phyloP scores from a whole-genome alignment of 2,888 invertebrate genomes.

The Cynaeus angustus region DNA sequence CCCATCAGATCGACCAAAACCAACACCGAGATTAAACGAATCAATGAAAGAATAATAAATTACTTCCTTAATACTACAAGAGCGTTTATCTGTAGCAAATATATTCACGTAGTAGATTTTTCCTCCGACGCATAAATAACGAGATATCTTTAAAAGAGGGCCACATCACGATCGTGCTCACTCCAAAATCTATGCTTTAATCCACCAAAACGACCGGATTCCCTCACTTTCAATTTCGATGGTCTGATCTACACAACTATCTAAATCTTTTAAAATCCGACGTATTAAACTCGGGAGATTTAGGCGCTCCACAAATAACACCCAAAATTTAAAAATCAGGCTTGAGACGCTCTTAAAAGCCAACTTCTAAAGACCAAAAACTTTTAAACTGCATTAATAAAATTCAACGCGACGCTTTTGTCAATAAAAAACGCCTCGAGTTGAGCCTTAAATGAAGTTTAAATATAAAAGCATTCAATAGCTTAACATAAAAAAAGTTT shows the following conservation, averaged over 20 bases:
- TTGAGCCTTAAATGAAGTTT: conserved; percentile 6
- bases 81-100: conserved; percentile 44
- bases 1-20: conserved; percentile 22
- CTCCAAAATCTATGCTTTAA: conserved; percentile 56
- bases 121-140: conserved; percentile 53
- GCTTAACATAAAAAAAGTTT: neutral
- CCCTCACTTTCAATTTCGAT: conserved; percentile 63
- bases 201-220: conserved; percentile 58
- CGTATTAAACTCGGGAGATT: conserved; percentile 50
- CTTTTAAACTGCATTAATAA: conserved; percentile 33
- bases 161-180: conserved; percentile 43
- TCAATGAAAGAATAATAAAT: conserved; percentile 45
- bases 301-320: conserved; percentile 10
- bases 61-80: conserved; percentile 43
- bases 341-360: conserved; percentile 8
- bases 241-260: conserved; percentile 56
- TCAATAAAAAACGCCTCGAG: conserved; percentile 21
- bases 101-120: conserved; percentile 47
- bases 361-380: conserved; percentile 22
- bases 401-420: conserved; percentile 22
- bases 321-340: conserved; percentile 18
- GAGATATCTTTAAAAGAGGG: conserved; percentile 52
- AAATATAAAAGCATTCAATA: conserved; percentile 1
- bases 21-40: conserved; percentile 20
- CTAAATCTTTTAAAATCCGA: conserved; percentile 58